phyloP scores from a whole-genome alignment of 2,113 vertebrate genomes.

The Ornithorhynchus anatinus region DNA sequence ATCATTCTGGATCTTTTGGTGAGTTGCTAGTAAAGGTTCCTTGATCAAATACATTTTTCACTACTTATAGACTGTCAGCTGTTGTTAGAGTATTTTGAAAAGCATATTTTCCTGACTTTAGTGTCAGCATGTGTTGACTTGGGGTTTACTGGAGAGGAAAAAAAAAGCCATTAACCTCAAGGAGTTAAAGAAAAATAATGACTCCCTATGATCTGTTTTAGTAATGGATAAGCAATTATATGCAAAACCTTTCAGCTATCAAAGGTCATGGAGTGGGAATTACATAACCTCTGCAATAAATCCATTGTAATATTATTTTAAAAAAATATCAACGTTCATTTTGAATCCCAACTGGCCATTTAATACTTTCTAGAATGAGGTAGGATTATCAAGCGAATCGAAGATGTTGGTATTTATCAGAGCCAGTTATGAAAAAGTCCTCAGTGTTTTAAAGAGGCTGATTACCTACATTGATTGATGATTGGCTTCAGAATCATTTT shows the following conservation, averaged over 20 bases:
- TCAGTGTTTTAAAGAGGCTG: constrained; percentile 60
- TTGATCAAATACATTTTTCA: constrained; percentile 63
- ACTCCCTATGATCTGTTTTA: constrained; percentile 42
- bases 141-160: constrained; percentile 51
- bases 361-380: constrained; percentile 37
- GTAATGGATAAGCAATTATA: constrained; percentile 69
- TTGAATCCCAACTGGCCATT: constrained; percentile 53
- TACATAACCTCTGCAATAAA: constrained; percentile 56
- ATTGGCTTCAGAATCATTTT: constrained; percentile 72
- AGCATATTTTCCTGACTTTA: constrained; percentile 56
- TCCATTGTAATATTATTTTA: constrained; percentile 57
- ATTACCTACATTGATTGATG: constrained; percentile 76
- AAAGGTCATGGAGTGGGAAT: constrained; percentile 61
- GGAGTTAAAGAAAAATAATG: constrained; percentile 58
- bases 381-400: constrained; percentile 46
- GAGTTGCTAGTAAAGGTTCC: constrained; percentile 32
- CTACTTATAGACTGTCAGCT: constrained; percentile 52
- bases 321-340: constrained; percentile 57
- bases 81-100: constrained; percentile 47
- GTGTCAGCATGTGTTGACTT: constrained; percentile 66
- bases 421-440: constrained; percentile 34
- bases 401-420: constrained; percentile 47
- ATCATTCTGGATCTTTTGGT: constrained; percentile 46
- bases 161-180: constrained; percentile 65
- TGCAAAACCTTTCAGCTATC: constrained; percentile 65